phyloP scores from a whole-genome alignment of 1,140 invertebrate species.

The Acromyrmex heyeri region DNA sequence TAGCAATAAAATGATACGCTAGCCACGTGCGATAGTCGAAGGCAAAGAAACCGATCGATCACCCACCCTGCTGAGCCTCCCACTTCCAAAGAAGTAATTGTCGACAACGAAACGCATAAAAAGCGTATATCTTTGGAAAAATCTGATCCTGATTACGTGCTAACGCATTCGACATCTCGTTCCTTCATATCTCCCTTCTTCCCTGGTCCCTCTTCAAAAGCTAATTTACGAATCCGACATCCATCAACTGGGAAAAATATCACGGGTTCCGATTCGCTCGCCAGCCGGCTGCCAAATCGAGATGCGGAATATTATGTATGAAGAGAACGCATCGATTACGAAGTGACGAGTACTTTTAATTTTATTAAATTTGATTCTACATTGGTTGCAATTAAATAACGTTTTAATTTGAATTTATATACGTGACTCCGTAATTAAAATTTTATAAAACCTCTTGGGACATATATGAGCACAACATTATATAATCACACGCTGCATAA shows the following conservation, averaged over 20 bases:
- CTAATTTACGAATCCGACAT: conserved; percentile 77
- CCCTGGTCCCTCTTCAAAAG: conserved; percentile 69
- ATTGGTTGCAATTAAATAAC: neutral
- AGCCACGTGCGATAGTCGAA: conserved; percentile 12
- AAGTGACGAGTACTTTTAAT: neutral
- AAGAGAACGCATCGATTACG: neutral
- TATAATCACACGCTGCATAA: neutral
- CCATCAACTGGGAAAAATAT: conserved; percentile 71
- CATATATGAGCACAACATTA: neutral
- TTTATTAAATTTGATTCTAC: neutral
- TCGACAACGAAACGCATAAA: conserved; percentile 53
- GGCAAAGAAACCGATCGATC: conserved; percentile 73
- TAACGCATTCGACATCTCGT: conserved; percentile 33
- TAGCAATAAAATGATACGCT: conserved; percentile 53
- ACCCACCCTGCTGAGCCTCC: conserved; percentile 35
- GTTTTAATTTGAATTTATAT: conserved; percentile 14
- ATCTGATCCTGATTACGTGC: conserved; percentile 74
- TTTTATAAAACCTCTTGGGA: neutral
- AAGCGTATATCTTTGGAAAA: conserved; percentile 65
- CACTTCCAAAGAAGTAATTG: conserved; percentile 68
- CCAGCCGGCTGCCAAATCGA: conserved; percentile 49
- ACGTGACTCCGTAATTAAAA: conserved; percentile 7
- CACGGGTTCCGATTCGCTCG: conserved; percentile 24
- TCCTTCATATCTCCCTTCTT: conserved; percentile 5
- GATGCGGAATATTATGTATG: conserved; percentile 2